These are phyloP conservation scores for Trinorchestia longiramus DNA, from an alignment of 1,140 invertebrate species.

Conservation along the genomic window DNA sequence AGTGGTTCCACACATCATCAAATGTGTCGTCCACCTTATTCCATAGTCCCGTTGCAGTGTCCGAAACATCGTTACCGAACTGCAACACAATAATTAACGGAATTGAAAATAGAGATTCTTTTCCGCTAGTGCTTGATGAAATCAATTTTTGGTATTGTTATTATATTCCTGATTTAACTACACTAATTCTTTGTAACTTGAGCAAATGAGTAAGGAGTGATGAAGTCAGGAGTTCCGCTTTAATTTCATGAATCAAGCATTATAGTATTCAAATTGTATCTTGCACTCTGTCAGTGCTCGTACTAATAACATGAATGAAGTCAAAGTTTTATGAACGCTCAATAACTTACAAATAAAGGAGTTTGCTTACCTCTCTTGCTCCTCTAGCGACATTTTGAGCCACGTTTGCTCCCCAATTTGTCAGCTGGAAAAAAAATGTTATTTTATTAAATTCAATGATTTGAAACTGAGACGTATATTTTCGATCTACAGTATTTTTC, in stretches of 20 bases:
- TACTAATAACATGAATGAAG: not conserved
- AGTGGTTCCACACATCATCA: not conserved
- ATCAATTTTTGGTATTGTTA: no score
- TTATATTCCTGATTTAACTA: no score
- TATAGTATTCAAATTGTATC: not conserved
- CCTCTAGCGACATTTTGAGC: not conserved
- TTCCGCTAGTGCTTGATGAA: no score
- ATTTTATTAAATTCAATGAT: not conserved
- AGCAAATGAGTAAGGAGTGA: no score
- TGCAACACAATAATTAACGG: not conserved
- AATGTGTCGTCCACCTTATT: conserved; percentile 1
- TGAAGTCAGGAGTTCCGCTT: not conserved
- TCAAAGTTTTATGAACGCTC: not conserved
- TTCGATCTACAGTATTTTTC: not conserved
- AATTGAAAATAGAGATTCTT: not conserved
- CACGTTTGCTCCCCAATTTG: conserved; percentile 8
- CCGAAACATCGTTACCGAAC: not conserved
- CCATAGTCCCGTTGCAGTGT: not conserved
- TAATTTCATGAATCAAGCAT: not conserved
- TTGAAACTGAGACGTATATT: not conserved
- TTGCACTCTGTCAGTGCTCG: not conserved
- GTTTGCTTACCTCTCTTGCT: not conserved
- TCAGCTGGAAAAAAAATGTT: conserved; percentile 12
- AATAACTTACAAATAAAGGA: not conserved
- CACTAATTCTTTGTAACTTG: no score